Evolutionary conservation across 1,140 invertebrate species (phyloP).

Genomic region (Streblospio benedicti): DNA sequence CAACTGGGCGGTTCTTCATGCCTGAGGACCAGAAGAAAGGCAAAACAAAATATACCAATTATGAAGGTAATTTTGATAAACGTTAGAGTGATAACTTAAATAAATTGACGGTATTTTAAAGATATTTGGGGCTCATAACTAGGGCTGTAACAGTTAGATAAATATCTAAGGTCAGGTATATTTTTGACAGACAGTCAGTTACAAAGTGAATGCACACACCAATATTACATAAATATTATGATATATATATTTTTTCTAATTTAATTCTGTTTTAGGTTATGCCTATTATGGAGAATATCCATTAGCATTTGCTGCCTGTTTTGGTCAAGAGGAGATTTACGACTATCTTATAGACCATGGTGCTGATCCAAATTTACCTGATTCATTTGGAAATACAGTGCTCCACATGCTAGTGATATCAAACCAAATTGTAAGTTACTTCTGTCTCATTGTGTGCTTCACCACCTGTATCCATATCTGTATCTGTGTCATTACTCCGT

Average conservation of each 20-base stretch:
- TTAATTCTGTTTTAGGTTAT: constrained; percentile 54
- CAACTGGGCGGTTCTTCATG: constrained; percentile 74
- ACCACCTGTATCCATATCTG: no score
- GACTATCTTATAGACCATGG: constrained; percentile 84
- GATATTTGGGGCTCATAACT: no score
- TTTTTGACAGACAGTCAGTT: no score
- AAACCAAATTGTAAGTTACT: constrained; percentile 77
- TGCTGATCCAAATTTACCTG: constrained; percentile 81
- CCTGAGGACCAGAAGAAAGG: constrained; percentile 74
- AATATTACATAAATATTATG: no score
- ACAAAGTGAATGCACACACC: no score
- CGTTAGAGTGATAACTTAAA: no score
- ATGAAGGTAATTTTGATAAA: constrained; percentile 66
- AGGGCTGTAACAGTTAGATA: neutral
- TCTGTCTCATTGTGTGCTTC: no score
- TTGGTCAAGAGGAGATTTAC: constrained; percentile 93
- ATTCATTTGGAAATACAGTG: constrained; percentile 72
- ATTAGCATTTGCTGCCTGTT: constrained; percentile 90
- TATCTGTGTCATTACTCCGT: no score
- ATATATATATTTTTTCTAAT: no score
- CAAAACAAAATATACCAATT: constrained; percentile 71
- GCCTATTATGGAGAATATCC: constrained; percentile 94
- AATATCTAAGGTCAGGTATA: no score
- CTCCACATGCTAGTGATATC: constrained; percentile 97
- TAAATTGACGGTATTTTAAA: neutral